phyloP scores from a whole-genome alignment of 2,113 vertebrate species.

The Myiozetetes cayanensis region DNA sequence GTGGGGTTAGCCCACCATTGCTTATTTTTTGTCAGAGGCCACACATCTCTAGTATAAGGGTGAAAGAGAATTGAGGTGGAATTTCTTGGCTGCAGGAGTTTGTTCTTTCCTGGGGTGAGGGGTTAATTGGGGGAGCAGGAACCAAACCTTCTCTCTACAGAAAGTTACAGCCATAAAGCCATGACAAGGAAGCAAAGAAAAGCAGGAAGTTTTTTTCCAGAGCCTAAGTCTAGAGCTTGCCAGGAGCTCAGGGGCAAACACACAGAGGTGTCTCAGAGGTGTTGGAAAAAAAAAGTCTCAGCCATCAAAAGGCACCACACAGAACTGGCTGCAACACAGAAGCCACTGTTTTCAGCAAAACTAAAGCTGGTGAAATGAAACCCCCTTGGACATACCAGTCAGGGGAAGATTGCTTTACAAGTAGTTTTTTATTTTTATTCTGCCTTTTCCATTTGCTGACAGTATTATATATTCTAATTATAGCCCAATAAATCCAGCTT shows the following conservation, averaged over 20 bases:
- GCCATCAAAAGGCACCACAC: background rate
- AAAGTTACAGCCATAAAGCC: background rate
- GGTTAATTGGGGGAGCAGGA: background rate
- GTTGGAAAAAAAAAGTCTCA: background rate
- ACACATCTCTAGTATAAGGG: background rate
- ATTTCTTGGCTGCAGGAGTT: background rate
- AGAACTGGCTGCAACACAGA: background rate
- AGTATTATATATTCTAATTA: background rate
- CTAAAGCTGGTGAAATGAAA: background rate
- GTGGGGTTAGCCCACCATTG: background rate
- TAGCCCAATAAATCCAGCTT: background rate
- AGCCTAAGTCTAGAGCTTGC: background rate
- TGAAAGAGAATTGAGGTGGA: background rate
- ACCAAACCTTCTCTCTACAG: background rate
- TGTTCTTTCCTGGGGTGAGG: background rate
- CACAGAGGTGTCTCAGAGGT: background rate
- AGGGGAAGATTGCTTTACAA: background rate
- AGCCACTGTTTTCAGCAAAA: background rate
- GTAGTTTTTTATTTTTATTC: background rate
- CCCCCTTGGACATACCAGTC: accelerated
- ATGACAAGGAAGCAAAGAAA: background rate
- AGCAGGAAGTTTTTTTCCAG: background rate
- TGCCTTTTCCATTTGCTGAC: background rate
- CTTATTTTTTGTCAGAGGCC: background rate
- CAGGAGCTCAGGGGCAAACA: background rate